phyloP scores from a whole-genome alignment of 2,113 vertebrate genomes.

The Macheiramphus alcinus region DNA sequence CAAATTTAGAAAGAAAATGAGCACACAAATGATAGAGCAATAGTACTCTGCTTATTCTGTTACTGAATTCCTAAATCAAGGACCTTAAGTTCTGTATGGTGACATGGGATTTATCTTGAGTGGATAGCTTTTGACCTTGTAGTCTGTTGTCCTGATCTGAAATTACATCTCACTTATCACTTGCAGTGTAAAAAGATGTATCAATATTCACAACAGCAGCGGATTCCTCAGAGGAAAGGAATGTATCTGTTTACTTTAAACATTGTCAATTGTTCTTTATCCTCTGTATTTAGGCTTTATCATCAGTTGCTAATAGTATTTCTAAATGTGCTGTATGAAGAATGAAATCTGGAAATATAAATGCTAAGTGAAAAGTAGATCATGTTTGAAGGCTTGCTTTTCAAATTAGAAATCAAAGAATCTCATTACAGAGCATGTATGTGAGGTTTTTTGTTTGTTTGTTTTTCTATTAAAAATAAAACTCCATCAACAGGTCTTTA shows the following conservation, averaged over 20 bases:
- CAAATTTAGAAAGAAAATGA: not conserved
- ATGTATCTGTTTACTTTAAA: not conserved
- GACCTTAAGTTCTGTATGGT: not conserved
- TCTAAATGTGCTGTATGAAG: not conserved
- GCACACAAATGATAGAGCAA: not conserved
- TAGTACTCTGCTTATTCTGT: not conserved
- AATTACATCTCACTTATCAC: slow-evolving; percentile 6
- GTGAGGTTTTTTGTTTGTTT: not conserved
- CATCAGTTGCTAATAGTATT: not conserved
- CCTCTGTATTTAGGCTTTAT: slow-evolving; percentile 16
- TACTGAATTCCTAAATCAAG: not conserved
- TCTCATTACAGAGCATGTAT: not conserved
- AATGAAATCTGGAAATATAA: not conserved
- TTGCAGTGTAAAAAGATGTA: slow-evolving; percentile 25
- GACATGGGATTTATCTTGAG: not conserved
- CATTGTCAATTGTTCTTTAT: not conserved
- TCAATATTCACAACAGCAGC: not conserved
- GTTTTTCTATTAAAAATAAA: not conserved
- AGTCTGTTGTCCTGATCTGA: slow-evolving; percentile 7
- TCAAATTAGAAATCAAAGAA: not conserved
- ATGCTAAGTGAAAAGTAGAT: not conserved
- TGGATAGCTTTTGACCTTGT: not conserved
- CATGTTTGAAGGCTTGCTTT: not conserved
- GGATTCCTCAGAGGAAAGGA: not conserved
- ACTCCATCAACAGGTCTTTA: not conserved